Evolutionary conservation across 1,140 invertebrate genomes (phyloP).

Genomic region (Lysiphlebus fabarum): DNA sequence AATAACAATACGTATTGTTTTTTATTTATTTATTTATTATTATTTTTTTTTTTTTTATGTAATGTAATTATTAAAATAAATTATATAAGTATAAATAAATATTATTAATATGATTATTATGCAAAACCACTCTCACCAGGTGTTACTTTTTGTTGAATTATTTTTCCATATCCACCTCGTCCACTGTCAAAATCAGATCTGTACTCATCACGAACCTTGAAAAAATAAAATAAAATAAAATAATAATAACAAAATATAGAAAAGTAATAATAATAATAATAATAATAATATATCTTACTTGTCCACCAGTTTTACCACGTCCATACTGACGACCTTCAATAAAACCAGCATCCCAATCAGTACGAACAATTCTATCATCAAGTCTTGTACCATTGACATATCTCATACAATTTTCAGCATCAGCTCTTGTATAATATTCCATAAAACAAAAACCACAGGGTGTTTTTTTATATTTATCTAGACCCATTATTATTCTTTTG

Average conservation of each 20-base stretch:
- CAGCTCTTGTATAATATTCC: conserved; percentile 88
- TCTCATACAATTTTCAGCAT: conserved; percentile 92
- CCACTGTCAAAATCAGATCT: conserved; percentile 95
- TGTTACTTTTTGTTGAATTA: conserved; percentile 78
- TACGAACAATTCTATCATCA: conserved; percentile 95
- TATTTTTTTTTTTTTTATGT: too few species aligned
- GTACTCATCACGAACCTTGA: conserved; percentile 96
- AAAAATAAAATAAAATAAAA: conserved; percentile 32
- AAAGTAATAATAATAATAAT: too few species aligned
- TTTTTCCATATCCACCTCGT: conserved; percentile 94
- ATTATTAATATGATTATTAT: conserved; percentile 9
- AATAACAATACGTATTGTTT: too few species aligned
- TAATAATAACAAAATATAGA: not conserved
- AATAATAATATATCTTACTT: conserved; percentile 61
- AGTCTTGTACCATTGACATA: conserved; percentile 96
- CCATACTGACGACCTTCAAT: conserved; percentile 98
- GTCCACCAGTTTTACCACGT: conserved; percentile 95
- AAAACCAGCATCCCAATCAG: conserved; percentile 99
- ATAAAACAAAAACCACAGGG: conserved; percentile 99
- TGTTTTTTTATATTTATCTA: conserved; percentile 97
- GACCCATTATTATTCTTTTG: conserved; percentile 93
- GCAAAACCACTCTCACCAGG: conserved; percentile 36
- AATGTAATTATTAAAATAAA: too few species aligned
- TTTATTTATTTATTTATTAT: too few species aligned
- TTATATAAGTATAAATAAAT: too few species aligned